Percentiles rank a stretch among this genome's conserved stretches.
Conservation (phyloP, 2,113 vertebrate species). For the Genyomyrus donnyi region DNA sequence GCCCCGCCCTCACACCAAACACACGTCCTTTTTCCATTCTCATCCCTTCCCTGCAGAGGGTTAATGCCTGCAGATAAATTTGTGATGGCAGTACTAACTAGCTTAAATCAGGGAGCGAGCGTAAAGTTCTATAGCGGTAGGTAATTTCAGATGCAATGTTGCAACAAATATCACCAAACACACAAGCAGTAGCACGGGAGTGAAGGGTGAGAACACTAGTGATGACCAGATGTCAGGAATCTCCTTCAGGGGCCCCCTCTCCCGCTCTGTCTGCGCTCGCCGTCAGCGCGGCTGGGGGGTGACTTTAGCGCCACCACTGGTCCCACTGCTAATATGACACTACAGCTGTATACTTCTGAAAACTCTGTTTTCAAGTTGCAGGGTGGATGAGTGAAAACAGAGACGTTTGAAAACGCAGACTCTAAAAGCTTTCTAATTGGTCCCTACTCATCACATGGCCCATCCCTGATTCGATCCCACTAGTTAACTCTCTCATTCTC, state of each 20-base stretch:
- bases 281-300: background rate
- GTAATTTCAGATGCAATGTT: background rate
- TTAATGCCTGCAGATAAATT: background rate
- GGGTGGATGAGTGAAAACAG: background rate
- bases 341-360: background rate
- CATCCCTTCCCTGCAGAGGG: background rate
- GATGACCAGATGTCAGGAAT: background rate
- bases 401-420: background rate
- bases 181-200: background rate
- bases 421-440: background rate
- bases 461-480: background rate
- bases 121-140: background rate
- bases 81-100: background rate
- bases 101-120: background rate
- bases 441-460: background rate
- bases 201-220: background rate
- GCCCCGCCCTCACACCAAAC: background rate
- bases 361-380: background rate
- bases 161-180: background rate
- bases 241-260: background rate
- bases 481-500: background rate
- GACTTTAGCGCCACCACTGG: background rate
- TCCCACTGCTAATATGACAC: background rate
- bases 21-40: background rate
- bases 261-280: background rate